Percentiles rank a stretch among this genome's conserved stretches.
These are phyloP conservation scores for Scaeva pyrastri DNA, from an alignment of 2,888 invertebrate species.

Conservation along the genomic window DNA sequence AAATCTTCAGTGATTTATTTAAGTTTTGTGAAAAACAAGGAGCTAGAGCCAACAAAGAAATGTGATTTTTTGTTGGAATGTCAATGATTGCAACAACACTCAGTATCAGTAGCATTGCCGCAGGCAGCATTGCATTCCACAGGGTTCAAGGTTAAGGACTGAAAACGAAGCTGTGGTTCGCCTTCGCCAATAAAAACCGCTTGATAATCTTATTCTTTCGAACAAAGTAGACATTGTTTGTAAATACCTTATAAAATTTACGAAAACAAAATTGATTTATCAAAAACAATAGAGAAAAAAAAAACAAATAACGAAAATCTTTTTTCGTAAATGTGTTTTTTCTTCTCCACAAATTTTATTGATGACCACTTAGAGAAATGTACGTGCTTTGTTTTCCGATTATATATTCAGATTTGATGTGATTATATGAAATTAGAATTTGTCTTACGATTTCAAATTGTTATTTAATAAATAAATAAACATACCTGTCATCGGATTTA, in stretches of 20 bases:
- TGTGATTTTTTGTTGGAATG: background rate
- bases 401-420: background rate
- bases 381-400: background rate
- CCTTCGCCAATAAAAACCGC: constrained; percentile 10
- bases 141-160: constrained; percentile 71
- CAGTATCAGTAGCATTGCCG: constrained; percentile 10
- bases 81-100: constrained; percentile 29
- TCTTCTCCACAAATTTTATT: background rate
- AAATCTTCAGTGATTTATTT: background rate
- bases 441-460: background rate
- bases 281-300: background rate
- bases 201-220: background rate
- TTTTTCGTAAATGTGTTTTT: background rate
- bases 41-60: background rate
- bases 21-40: background rate
- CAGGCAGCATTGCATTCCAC: constrained; percentile 34
- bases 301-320: constrained; percentile 15
- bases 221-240: background rate
- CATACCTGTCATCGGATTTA: constrained; percentile 72
- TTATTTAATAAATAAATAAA: constrained; percentile 53
- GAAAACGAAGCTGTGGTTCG: constrained; percentile 11
- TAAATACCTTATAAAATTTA: background rate
- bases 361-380: background rate
- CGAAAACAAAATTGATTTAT: background rate
- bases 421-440: background rate